Evolutionary conservation across 2,113 vertebrate genomes (phyloP), one percentile per base, ranked within the genome.

Genomic region (Dunckerocampus dactyliophorus): DNA sequence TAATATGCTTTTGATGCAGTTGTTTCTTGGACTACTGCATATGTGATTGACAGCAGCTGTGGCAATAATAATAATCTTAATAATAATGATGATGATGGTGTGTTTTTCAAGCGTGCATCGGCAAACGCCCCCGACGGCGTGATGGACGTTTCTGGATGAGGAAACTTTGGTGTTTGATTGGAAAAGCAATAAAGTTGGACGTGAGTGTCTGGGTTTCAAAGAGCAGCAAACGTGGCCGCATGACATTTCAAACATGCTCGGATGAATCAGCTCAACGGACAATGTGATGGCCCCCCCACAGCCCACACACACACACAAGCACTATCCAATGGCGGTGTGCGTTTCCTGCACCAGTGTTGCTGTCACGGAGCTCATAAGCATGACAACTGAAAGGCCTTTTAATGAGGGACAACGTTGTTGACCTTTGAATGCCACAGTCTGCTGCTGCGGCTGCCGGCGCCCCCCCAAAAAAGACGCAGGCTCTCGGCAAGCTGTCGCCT

Each of bases 341-440:
- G 55, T 51, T 76, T 71, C 37, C 60, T 48, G 53, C 47, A 62
- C 55, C 61, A 15, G 67, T 48, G 48, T 63, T 65, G n/a, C 67
- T 72, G 74, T 80, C 78, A 61, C 48, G 67, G 59, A 68, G 58
- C 81, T 79, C 67, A 62, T 74, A 60, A 62, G 24, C 63, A 65
- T 65, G 48, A 61, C 78, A 82, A 88, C 65, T 71, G 61, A 81
- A 69, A 60, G 70, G 64, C 54, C 62, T 76, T 77, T 77, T 86
- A 85, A 84, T 83, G 71, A 85, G 63, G 71, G 75, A 6, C 7
- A 68, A 82, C 65, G 65, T 60, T 64, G 62, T 82, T 83, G 83
- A 87, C 84, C 80, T 83, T 88, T 86, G 80, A 85, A 82, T 85
- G 76, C 74, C 82, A 81, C 65, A 65, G 63, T 73, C 73, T 76